These are phyloP conservation scores for Brenthis ino DNA, from an alignment of 2,888 invertebrate species.

Conservation along the genomic window DNA sequence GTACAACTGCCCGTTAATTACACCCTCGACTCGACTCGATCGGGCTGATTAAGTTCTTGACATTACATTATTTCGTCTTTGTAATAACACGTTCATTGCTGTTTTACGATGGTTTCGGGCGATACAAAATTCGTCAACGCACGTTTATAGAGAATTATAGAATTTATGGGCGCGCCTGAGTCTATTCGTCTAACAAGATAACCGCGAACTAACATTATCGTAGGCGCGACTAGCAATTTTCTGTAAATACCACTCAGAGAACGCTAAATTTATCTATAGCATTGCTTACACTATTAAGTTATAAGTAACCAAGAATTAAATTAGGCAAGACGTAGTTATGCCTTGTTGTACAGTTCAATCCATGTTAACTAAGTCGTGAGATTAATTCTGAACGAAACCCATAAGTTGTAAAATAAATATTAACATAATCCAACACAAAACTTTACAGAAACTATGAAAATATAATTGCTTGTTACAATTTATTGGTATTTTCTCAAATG, in stretches of 20 bases:
- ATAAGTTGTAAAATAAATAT: neutral
- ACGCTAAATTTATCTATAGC: conserved; percentile 15
- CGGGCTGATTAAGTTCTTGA: conserved; percentile 70
- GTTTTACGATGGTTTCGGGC: conserved; percentile 32
- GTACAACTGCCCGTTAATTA: conserved; percentile 74
- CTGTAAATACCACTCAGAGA: conserved; percentile 22
- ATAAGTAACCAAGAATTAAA: conserved; percentile 8
- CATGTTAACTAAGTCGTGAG: neutral
- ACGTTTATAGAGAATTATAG: conserved; percentile 22
- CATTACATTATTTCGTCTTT: conserved; percentile 60
- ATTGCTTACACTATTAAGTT: conserved; percentile 21
- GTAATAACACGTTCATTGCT: conserved; percentile 46
- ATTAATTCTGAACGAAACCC: neutral
- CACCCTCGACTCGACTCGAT: conserved; percentile 56
- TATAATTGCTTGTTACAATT: too few species aligned
- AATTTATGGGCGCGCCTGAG: conserved; percentile 21
- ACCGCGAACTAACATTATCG: conserved; percentile 23
- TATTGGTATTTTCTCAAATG: too few species aligned
- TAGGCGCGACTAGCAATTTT: conserved; percentile 23
- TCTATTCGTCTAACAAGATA: conserved; percentile 18
- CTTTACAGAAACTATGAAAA: too few species aligned
- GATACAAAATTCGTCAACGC: conserved; percentile 61
- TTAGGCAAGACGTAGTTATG: neutral
- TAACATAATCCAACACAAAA: too few species aligned
- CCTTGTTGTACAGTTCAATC: conserved; percentile 8